phyloP scores from a whole-genome alignment of 2,113 vertebrate genomes.

The Eleginops maclovinus region DNA sequence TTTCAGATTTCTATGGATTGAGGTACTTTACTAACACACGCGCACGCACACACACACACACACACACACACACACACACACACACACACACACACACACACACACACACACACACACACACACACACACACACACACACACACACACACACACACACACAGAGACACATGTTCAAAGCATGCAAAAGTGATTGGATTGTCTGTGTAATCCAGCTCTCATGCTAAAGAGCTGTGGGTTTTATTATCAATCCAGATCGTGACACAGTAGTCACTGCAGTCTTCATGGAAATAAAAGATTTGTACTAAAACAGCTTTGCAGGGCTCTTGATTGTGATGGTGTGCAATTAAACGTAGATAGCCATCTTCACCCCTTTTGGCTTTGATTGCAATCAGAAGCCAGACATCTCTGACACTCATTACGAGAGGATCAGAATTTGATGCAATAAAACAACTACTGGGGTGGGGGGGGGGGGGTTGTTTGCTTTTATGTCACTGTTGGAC shows the following conservation, averaged over 20 bases:
- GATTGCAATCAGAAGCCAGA: constrained; percentile 71
- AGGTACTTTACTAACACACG: neutral
- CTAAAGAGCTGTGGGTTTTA: constrained; percentile 48
- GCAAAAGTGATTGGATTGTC: constrained; percentile 54
- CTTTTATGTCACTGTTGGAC: constrained; percentile 13
- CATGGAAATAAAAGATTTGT: constrained; percentile 59
- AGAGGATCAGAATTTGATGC: constrained; percentile 52
- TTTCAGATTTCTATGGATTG: constrained; percentile 23
- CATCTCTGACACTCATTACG: constrained; percentile 61
- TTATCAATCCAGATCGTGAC: constrained; percentile 44
- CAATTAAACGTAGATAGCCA: constrained; percentile 45
- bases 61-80: neutral
- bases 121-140: constrained; percentile 12
- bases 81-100: neutral
- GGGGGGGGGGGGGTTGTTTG: neutral
- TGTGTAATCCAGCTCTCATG: constrained; percentile 63
- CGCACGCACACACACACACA: neutral
- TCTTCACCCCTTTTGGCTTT: constrained; percentile 45
- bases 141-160: neutral
- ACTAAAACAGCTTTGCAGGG: constrained; percentile 46
- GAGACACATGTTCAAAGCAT: constrained; percentile 15
- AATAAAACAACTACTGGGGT: constrained; percentile 11
- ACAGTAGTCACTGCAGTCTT: constrained; percentile 32
- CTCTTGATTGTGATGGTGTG: constrained; percentile 47
- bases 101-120: neutral